Evolutionary conservation across 2,888 invertebrate genomes (phyloP).

Genomic region (Cerceris ruficornis): DNA sequence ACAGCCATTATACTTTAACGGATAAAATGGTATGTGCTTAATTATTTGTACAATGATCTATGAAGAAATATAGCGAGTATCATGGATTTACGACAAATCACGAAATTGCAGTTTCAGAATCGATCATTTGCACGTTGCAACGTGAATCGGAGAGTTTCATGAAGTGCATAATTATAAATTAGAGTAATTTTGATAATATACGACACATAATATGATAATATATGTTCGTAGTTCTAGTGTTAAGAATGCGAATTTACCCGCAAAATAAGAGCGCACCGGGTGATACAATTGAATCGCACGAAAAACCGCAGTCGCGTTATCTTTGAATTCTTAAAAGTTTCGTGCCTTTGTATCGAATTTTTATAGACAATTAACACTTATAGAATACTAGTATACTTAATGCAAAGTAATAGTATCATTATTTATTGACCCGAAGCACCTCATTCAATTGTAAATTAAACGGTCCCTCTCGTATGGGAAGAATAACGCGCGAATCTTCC

Average conservation of each 20-base stretch:
- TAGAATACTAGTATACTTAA: conserved; percentile 26
- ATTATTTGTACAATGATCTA: no score
- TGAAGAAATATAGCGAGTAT: no score
- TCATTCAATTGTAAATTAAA: conserved; percentile 19
- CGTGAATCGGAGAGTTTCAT: no score
- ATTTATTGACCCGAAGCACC: conserved; percentile 44
- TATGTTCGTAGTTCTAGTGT: no score
- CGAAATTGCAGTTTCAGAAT: no score
- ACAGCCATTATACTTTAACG: no score
- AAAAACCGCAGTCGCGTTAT: conserved; percentile 31
- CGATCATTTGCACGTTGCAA: no score
- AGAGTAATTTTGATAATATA: no score
- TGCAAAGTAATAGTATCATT: conserved; percentile 30
- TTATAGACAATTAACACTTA: conserved; percentile 37
- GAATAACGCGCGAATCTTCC: conserved; percentile 21
- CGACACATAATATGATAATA: no score
- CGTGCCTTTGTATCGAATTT: conserved; percentile 55
- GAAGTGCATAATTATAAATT: no score
- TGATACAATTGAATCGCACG: conserved; percentile 43
- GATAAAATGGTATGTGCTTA: no score
- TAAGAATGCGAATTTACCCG: not conserved
- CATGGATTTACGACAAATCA: no score
- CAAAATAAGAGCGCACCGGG: conserved; percentile 11
- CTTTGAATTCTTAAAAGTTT: conserved; percentile 45
- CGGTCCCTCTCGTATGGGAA: conserved; percentile 8